These are phyloP conservation scores for Palythoa caribaeorum DNA, from an alignment of 92 coral and sea anemone genomes.

Conservation along the genomic window DNA sequence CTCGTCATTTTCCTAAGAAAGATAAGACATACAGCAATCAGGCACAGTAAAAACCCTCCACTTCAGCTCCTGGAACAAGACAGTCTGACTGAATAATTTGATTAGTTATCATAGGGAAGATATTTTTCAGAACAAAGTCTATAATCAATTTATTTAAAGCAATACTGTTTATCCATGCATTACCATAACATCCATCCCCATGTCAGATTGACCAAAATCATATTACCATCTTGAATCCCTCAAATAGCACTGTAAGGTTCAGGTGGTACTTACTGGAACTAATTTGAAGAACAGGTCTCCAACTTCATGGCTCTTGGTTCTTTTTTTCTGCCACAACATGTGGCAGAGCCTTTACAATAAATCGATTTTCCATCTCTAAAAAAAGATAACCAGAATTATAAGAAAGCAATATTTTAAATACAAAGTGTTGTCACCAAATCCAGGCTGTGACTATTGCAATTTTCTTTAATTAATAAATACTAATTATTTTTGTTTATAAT, in stretches of 20 bases:
- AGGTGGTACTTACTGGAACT: conserved; percentile 4
- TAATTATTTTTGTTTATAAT: not conserved
- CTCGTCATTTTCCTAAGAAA: not conserved
- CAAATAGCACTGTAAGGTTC: not conserved
- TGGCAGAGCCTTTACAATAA: not conserved
- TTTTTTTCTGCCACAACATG: not conserved
- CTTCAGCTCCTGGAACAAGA: conserved; percentile 1
- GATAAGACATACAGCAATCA: conserved; percentile 9
- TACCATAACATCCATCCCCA: conserved; percentile 9
- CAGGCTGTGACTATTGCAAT: not conserved
- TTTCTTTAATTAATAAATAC: not conserved
- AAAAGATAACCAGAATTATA: not conserved
- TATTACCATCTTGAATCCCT: not conserved
- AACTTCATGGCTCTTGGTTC: not conserved
- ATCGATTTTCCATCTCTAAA: not conserved
- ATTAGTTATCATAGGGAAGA: conserved; percentile 1
- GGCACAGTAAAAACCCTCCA: not conserved
- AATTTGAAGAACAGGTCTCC: conserved; percentile 3
- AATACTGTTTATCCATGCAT: not conserved
- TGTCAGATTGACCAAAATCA: not conserved
- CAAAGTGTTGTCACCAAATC: not conserved
- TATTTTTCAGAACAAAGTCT: not conserved
- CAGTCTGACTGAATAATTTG: conserved; percentile 7
- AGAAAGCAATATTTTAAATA: not conserved
- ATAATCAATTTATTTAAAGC: not conserved